phyloP scores from a whole-genome alignment of 2,888 invertebrate genomes.

The Leucania comma region DNA sequence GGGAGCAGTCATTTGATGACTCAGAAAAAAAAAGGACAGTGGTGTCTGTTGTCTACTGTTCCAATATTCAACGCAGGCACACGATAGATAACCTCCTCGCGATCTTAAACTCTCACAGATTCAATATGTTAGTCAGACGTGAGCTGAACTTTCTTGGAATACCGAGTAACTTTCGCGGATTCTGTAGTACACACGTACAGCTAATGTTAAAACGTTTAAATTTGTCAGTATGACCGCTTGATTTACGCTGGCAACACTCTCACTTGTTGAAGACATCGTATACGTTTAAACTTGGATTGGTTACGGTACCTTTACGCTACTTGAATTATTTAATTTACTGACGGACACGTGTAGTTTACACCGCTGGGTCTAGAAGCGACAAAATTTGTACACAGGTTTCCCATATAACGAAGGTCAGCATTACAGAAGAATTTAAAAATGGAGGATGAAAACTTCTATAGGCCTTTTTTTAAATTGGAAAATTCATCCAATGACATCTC shows the following conservation, averaged over 20 bases:
- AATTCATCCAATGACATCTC: no score
- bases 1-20: no score
- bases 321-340: neutral
- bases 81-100: constrained; percentile 65
- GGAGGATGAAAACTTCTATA: neutral
- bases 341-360: rapidly evolving
- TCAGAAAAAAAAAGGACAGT: no score
- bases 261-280: constrained; percentile 24
- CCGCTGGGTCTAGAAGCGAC: neutral
- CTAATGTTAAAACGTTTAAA: constrained; percentile 35
- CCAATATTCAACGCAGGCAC: constrained; percentile 56
- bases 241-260: constrained; percentile 28
- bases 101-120: constrained; percentile 70
- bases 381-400: neutral
- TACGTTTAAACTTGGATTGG: constrained; percentile 5
- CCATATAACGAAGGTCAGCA: neutral
- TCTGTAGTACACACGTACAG: constrained; percentile 30
- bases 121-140: constrained; percentile 64
- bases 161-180: constrained; percentile 59
- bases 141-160: constrained; percentile 55
- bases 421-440: neutral
- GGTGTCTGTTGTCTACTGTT: constrained; percentile 6
- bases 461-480: no score
- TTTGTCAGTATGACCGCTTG: constrained; percentile 23
- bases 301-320: neutral